phyloP scores from a whole-genome alignment of 1,140 invertebrate genomes.

The Belonocnema kinseyi region DNA sequence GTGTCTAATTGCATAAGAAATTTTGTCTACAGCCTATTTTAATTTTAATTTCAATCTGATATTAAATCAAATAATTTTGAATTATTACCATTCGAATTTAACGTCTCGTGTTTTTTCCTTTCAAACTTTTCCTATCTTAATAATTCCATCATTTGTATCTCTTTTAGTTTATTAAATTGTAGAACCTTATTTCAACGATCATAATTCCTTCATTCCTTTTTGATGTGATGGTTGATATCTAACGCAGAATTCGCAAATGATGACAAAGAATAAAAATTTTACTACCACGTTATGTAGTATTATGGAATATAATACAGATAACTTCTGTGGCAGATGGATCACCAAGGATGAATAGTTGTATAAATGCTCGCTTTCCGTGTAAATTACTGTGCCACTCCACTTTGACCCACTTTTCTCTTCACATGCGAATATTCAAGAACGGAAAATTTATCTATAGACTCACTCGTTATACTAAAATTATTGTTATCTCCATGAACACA shows the following conservation, averaged over 20 bases:
- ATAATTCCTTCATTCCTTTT: no score
- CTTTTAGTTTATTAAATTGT: no score
- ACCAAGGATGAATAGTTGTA: background rate
- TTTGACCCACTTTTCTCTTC: conserved; percentile 23
- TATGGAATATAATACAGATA: background rate
- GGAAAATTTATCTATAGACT: background rate
- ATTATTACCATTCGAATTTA: no score
- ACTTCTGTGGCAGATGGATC: conserved; percentile 5
- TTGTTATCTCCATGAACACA: conserved; percentile 1
- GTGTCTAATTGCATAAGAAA: no score
- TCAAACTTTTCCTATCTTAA: no score
- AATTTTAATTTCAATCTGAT: no score
- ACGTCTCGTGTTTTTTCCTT: no score
- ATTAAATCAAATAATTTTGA: no score
- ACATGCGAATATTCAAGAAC: conserved; percentile 24
- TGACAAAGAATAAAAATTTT: conserved; percentile 7
- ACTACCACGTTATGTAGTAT: background rate
- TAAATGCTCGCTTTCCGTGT: conserved; percentile 18
- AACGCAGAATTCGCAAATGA: background rate
- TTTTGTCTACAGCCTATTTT: no score
- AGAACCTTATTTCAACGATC: no score
- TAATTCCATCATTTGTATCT: no score
- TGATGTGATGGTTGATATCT: background rate
- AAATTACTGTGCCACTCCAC: conserved; percentile 28
- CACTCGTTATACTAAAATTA: background rate